phyloP scores from a whole-genome alignment of 2,888 invertebrate species.

The Tetragonula carbonaria region DNA sequence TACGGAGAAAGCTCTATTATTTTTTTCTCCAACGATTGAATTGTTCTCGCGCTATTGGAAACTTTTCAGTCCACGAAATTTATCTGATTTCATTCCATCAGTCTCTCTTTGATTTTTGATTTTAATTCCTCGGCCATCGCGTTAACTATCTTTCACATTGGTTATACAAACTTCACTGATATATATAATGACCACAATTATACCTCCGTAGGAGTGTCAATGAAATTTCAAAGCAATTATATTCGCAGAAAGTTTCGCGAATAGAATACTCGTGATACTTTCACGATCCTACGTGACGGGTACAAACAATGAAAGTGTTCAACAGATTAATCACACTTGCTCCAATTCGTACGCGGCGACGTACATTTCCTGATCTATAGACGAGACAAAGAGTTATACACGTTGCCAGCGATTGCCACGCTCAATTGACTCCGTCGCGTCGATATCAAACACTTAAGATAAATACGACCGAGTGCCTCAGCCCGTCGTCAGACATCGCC shows the following conservation, averaged over 20 bases:
- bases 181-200: no score
- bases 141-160: no score
- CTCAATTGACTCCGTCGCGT: background rate
- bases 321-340: background rate
- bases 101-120: no score
- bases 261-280: background rate
- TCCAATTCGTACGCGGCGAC: background rate
- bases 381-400: background rate
- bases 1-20: no score
- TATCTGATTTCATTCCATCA: no score
- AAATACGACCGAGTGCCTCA: background rate
- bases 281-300: background rate
- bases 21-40: no score
- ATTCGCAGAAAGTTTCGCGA: background rate
- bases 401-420: background rate
- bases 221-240: background rate
- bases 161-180: no score
- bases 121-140: no score
- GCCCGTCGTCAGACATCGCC: background rate
- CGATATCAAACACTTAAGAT: slow-evolving; percentile 6
- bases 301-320: background rate
- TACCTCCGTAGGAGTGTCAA: no score
- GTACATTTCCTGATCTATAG: background rate
- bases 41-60: no score
- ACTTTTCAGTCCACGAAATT: no score